These are phyloP conservation scores for Acleris holmiana DNA, from an alignment of 2,888 invertebrate genomes.

Conservation along the genomic window DNA sequence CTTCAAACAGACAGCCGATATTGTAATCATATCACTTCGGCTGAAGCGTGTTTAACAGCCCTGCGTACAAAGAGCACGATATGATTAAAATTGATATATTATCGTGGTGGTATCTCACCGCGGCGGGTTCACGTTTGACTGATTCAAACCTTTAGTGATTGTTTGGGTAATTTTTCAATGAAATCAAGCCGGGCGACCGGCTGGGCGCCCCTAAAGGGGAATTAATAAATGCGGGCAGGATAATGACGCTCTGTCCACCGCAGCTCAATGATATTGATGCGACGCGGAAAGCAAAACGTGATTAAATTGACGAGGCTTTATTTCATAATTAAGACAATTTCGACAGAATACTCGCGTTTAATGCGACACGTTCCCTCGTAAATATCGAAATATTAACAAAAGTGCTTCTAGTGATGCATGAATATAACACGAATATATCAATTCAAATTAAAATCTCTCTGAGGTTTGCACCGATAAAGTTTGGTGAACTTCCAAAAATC, in stretches of 20 bases:
- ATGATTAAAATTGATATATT: constrained; percentile 31
- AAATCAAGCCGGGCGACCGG: constrained; percentile 38
- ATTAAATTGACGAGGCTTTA: constrained; percentile 44
- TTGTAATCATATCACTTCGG: constrained; percentile 19
- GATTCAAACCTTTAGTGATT: constrained; percentile 36
- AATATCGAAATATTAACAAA: too few species aligned
- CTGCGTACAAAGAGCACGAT: constrained; percentile 26
- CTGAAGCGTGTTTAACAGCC: constrained; percentile 29
- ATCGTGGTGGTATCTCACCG: constrained; percentile 30
- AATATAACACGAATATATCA: too few species aligned
- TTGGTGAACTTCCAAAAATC: too few species aligned
- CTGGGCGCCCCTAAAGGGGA: constrained; percentile 42
- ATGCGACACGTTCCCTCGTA: too few species aligned
- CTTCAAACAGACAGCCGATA: constrained; percentile 11
- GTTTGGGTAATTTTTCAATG: constrained; percentile 37
- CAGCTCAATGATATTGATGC: constrained; percentile 36
- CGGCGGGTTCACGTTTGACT: constrained; percentile 34
- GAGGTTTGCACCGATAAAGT: too few species aligned
- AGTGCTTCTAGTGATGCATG: too few species aligned
- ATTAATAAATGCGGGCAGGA: constrained; percentile 49
- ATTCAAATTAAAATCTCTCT: too few species aligned
- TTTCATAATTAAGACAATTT: constrained; percentile 35
- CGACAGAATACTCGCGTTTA: too few species aligned
- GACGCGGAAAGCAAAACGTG: constrained; percentile 32
- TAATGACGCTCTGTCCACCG: constrained; percentile 43